Base-by-base conservation (phyloP, 1,140 invertebrate species). In the Cherax quadricarinatus region DNA sequence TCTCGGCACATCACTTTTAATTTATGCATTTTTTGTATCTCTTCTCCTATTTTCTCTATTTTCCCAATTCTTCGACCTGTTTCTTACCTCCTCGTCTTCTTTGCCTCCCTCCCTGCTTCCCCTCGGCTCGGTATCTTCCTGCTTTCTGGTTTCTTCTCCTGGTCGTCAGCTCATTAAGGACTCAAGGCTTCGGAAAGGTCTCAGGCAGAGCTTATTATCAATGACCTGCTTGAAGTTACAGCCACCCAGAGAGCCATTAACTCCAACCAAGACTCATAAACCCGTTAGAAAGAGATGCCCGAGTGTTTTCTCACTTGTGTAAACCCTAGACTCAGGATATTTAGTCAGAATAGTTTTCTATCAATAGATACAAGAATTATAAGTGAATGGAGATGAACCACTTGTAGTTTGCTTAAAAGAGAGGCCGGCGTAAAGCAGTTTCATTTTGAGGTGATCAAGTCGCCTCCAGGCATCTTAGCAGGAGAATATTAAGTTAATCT, bases 401-500 rank as follows among this genome's bases (percentile, higher is more conserved):
- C 5, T 66, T 16, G 62, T 16, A 5, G 62, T 18, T 16, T 14
- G 30, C 70, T 21, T 24, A n/a, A 9, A 30, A 6, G 21, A n/a
- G n/a, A 75, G n/a, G 70, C 2, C 5, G n/a, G n/a, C 24, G 18
- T 75, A 75, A 30, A 75, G 70, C 1, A 16, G 62, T 66, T 66
- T 66, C 16, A 66, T 21, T 16, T 3, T 66, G 62, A 66, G 62
- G 62, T 66, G 62, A 66, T 66, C 62, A 75, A 24, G 70, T 30
- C 70, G 24, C 70, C 70, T 30, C 24, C 6, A 9, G 21, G 70
- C n/a, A 24, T 24, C 70, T 75, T n/a, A 9, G 70, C 70, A 75
- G n/a, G 70, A 75, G 70, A 75, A 75, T 75, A 75, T 30, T 75
- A 75, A 75, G n/a, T 75, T 75, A 24, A 75, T 75, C 70, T 75